These are phyloP conservation scores for Microplitis demolitor DNA, from an alignment of 1,140 invertebrate species.

Conservation along the genomic window DNA sequence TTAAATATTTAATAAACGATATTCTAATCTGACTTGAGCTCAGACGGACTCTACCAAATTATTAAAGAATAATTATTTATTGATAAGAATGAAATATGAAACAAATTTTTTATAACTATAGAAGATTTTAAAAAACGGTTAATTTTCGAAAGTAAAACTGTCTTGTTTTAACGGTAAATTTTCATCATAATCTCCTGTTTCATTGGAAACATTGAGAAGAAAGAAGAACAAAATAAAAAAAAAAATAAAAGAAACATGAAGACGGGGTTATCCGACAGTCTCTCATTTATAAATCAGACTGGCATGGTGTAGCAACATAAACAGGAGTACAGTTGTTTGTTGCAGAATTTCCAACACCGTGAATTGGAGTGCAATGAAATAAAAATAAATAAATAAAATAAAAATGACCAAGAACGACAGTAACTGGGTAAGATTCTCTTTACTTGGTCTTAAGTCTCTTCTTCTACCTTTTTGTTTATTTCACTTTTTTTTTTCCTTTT, in stretches of 20 bases:
- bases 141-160: constrained; percentile 25
- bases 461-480: too few species aligned
- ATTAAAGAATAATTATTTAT: too few species aligned
- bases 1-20: too few species aligned
- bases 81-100: not conserved
- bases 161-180: constrained; percentile 24
- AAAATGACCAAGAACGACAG: constrained; percentile 1
- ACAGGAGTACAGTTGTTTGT: constrained; percentile 14
- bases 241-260: not conserved
- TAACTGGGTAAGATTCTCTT: not conserved
- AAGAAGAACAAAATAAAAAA: not conserved
- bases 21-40: too few species aligned
- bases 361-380: constrained; percentile 9
- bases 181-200: not conserved
- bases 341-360: constrained; percentile 1
- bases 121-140: not conserved
- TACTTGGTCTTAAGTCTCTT: not conserved
- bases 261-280: not conserved
- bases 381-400: not conserved
- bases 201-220: not conserved
- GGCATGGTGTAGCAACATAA: not conserved
- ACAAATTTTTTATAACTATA: not conserved
- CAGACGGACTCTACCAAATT: too few species aligned
- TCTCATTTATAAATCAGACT: constrained; percentile 24
- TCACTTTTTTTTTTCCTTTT: not conserved